Conservation (phyloP, 1,140 invertebrate species). For the Fopius arisanus region DNA sequence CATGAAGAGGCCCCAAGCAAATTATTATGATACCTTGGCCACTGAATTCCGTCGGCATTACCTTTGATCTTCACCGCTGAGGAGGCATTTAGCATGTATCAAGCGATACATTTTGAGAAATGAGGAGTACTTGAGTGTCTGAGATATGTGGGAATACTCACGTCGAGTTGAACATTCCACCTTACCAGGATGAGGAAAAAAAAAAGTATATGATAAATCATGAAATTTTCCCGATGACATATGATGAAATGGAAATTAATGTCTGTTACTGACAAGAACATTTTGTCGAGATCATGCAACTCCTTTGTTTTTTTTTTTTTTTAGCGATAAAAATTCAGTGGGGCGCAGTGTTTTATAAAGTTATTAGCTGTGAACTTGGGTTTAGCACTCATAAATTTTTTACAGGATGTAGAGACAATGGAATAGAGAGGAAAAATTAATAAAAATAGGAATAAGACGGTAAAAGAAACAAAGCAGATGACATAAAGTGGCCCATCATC, state of each 20-base stretch:
- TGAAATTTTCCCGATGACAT: too few relatives aligned
- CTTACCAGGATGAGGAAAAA: too few relatives aligned
- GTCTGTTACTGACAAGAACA: too few relatives aligned
- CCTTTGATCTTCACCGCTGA: conserved; percentile 54
- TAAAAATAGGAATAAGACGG: not conserved
- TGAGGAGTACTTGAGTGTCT: not conserved
- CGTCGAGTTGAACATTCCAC: not conserved
- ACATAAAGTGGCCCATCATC: not conserved
- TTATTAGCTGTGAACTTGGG: too few relatives aligned
- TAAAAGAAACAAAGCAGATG: not conserved
- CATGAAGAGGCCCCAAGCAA: conserved; percentile 59
- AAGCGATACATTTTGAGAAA: conserved; percentile 49
- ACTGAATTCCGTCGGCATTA: conserved; percentile 60
- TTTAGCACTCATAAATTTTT: not conserved
- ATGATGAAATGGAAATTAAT: not conserved
- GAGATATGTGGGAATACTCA: not conserved
- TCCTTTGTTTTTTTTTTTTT: too few relatives aligned
- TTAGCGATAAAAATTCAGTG: too few relatives aligned
- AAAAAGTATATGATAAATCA: too few relatives aligned
- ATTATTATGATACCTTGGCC: conserved; percentile 67
- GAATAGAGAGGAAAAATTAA: not conserved
- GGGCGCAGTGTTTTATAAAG: too few relatives aligned
- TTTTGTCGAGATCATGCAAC: too few relatives aligned
- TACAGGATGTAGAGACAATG: not conserved
- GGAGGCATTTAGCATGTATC: conserved; percentile 59